phyloP scores from a whole-genome alignment of 2,888 invertebrate species.

The Psococerastis gibbosa region DNA sequence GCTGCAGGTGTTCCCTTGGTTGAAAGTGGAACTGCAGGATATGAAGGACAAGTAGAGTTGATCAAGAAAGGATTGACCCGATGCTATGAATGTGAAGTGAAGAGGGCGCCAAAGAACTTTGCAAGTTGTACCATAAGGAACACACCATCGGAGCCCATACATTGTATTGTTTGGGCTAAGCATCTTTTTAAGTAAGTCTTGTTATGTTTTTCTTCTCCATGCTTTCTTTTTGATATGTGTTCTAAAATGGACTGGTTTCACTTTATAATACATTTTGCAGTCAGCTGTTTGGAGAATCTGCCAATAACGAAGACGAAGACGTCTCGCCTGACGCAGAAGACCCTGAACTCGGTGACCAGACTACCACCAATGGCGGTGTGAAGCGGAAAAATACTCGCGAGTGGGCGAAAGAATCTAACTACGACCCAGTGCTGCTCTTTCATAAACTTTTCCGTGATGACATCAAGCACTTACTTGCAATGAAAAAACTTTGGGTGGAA shows the following conservation, averaged over 20 bases:
- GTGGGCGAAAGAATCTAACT: slow-evolving; percentile 73
- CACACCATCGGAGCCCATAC: slow-evolving; percentile 96
- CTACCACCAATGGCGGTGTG: slow-evolving; percentile 37
- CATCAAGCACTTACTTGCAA: slow-evolving; percentile 79
- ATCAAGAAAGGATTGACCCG: slow-evolving; percentile 75
- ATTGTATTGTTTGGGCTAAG: slow-evolving; percentile 99
- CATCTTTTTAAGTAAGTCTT: slow-evolving; percentile 83
- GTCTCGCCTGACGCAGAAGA: slow-evolving; percentile 95
- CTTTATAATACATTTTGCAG: slow-evolving; percentile 26
- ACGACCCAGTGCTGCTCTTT: slow-evolving; percentile 71
- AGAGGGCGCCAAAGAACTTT: slow-evolving; percentile 76
- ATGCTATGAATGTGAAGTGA: slow-evolving; percentile 93
- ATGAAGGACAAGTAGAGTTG: slow-evolving; percentile 85
- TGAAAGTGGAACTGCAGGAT: slow-evolving; percentile 95
- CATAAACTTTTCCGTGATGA: slow-evolving; percentile 88
- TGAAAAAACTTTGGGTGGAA: slow-evolving; percentile 75
- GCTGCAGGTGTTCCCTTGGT: slow-evolving; percentile 86
- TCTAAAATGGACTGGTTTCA: slow-evolving; percentile 3
- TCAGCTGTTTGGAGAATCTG: slow-evolving; percentile 92
- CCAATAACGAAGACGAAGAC: slow-evolving; percentile 88
- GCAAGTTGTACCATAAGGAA: slow-evolving; percentile 98
- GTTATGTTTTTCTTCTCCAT: too few species aligned
- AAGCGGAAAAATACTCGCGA: slow-evolving; percentile 49
- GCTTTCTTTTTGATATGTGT: background rate
- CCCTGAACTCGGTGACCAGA: slow-evolving; percentile 64